Conservation (phyloP, 64 coral and sea anemone species). For the Platygyra sinensis region DNA sequence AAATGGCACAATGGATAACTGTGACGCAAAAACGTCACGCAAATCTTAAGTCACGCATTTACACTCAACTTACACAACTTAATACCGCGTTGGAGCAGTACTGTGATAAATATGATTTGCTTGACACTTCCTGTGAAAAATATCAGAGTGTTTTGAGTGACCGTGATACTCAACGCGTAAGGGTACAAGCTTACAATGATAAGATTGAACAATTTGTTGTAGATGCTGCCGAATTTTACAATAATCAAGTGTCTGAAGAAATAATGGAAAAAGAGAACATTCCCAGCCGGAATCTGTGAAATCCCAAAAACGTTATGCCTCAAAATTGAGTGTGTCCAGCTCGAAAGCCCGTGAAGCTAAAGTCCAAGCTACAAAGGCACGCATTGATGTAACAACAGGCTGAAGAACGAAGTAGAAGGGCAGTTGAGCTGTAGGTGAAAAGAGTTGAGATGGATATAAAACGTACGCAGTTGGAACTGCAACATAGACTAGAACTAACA, state of each 20-base stretch:
- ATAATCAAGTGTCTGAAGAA: background rate
- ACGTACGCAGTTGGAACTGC: background rate
- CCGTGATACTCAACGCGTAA: too few species aligned
- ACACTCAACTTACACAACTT: too few species aligned
- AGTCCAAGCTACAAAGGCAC: background rate
- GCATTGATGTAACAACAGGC: slow-evolving; percentile 6
- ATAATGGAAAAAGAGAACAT: background rate
- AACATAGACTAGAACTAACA: slow-evolving; percentile 5
- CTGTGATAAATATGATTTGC: slow-evolving; percentile 10
- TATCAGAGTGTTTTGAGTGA: background rate
- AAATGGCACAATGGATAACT: too few species aligned
- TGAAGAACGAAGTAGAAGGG: slow-evolving; percentile 7
- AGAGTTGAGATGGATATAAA: background rate
- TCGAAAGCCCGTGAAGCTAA: background rate
- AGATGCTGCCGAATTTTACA: background rate
- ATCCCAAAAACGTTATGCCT: background rate
- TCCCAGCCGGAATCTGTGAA: background rate
- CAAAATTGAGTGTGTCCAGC: slow-evolving; percentile 1
- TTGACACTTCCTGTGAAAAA: slow-evolving; percentile 25
- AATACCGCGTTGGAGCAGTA: slow-evolving; percentile 15
- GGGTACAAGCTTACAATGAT: background rate
- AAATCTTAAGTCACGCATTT: too few species aligned
- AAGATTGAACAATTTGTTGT: background rate
- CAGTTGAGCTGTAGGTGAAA: slow-evolving; percentile 8
- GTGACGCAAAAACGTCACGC: too few species aligned